Base-by-base conservation (phyloP, 2,797 vertebrate species). In the Halcyon leucocephala region DNA sequence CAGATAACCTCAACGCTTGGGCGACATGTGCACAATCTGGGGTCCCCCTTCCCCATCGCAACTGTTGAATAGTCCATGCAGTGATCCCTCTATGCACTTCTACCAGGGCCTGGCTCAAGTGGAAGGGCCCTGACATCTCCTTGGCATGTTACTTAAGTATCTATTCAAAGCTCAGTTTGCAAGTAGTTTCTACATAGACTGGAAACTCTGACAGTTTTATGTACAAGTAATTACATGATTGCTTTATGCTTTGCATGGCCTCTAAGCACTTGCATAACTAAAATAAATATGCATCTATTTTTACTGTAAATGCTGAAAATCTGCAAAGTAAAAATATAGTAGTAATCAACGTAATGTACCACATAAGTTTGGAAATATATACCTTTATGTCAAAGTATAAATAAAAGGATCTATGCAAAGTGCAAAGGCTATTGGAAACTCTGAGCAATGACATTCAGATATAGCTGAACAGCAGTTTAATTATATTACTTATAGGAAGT, bases 401-500 rank as follows among this genome's bases (percentile, higher is more conserved):
- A 91, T 92, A 67, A 79, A 95, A 84, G 28, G 78, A 88, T 93
- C 88, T 89, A 78, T 57, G 48, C 52, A 66, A 85, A 95, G 64
- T 85, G 46, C 73, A 69, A 93, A 96, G 31, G 87, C 86, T 90
- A 31, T 42, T 90, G 93, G 58, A 90, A 72, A 84, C 71, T 86
- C 52, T 66, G 35, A 95, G 61, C 49, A 49, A 77, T 66, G 52
- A 66, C 82, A 7, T 89, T 91, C 49, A 70, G 46, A 84, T 86
- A 74, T 6, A 52, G 79, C 61, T 94, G 93, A 91, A 72, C 35
- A 89, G 60, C 35, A 77, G 22, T 72, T 72, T 96, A 90, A 97
- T 92, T 74, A 67, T 76, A 58, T 90, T 86, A 95, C 82, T 96
- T 95, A 92, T 49, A 91, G 76, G 57, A 84, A 82, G 51, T 85